A percentile compares a stretch with the other conserved stretches of the same genome.
Evolutionary conservation across 2,888 invertebrate species (phyloP).

Genomic region (Colletes collaris): DNA sequence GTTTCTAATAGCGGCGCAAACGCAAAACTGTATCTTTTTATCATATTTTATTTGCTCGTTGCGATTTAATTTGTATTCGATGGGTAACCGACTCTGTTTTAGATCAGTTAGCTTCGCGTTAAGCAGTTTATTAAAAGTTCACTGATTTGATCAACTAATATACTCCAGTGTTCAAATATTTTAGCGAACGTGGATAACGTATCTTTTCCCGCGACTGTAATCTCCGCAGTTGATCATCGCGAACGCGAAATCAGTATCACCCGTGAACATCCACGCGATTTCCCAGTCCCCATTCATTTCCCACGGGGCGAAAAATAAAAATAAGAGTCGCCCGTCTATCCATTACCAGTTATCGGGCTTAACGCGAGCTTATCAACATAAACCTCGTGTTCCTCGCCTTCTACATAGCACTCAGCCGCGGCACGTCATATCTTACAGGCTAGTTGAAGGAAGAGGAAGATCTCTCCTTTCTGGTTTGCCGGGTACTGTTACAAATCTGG

Average conservation of each 20-base stretch:
- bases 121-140: too few relatives aligned
- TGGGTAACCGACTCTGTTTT: too few relatives aligned
- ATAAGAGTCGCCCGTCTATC: constrained; percentile 26
- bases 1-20: too few relatives aligned
- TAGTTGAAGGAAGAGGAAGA: constrained; percentile 56
- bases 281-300: neutral
- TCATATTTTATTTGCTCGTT: too few relatives aligned
- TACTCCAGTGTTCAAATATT: too few relatives aligned
- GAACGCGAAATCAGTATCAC: neutral
- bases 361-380: constrained; percentile 47
- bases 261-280: neutral
- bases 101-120: too few relatives aligned
- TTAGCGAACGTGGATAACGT: too few relatives aligned
- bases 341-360: constrained; percentile 42
- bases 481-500: constrained; percentile 73
- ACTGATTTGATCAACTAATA: too few relatives aligned
- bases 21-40: too few relatives aligned
- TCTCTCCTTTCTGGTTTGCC: constrained; percentile 67
- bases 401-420: constrained; percentile 27
- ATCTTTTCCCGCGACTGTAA: too few relatives aligned
- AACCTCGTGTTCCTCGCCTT: constrained; percentile 44
- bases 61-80: too few relatives aligned
- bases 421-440: constrained; percentile 49
- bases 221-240: too few relatives aligned
- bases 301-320: neutral